phyloP scores from a whole-genome alignment of 2,888 invertebrate species.

The Papilio gigon region DNA sequence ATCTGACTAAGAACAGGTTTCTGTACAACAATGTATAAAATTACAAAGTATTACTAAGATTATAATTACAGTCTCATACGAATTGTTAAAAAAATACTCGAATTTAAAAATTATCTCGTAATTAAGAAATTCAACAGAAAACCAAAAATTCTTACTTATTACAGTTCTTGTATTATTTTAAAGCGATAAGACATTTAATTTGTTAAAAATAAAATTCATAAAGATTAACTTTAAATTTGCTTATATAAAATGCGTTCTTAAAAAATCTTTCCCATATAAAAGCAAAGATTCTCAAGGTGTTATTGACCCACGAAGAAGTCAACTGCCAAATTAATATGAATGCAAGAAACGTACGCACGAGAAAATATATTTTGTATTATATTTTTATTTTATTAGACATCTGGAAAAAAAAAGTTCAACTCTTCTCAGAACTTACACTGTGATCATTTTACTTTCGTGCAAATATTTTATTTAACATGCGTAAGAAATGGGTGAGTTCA shows the following conservation, averaged over 20 bases:
- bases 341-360: conserved; percentile 23
- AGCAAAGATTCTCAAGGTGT: conserved; percentile 15
- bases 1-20: not conserved
- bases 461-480: not conserved
- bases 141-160: too few relatives aligned
- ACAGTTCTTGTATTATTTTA: too few relatives aligned
- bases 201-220: too few relatives aligned
- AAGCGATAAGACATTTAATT: too few relatives aligned
- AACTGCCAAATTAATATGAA: conserved; percentile 30
- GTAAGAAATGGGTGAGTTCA: too few relatives aligned
- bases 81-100: not conserved
- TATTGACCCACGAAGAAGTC: conserved; percentile 5
- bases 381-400: not conserved
- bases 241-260: too few relatives aligned
- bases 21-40: not conserved
- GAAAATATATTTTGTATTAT: not conserved
- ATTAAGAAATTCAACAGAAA: too few relatives aligned
- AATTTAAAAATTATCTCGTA: too few relatives aligned
- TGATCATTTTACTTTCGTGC: not conserved
- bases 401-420: too few relatives aligned
- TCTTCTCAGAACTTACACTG: too few relatives aligned
- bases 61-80: not conserved
- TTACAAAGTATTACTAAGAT: not conserved
- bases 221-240: too few relatives aligned
- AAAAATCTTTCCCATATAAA: not conserved